Conservation (phyloP, 2,113 vertebrate species). For the Pterocles burchelli region DNA sequence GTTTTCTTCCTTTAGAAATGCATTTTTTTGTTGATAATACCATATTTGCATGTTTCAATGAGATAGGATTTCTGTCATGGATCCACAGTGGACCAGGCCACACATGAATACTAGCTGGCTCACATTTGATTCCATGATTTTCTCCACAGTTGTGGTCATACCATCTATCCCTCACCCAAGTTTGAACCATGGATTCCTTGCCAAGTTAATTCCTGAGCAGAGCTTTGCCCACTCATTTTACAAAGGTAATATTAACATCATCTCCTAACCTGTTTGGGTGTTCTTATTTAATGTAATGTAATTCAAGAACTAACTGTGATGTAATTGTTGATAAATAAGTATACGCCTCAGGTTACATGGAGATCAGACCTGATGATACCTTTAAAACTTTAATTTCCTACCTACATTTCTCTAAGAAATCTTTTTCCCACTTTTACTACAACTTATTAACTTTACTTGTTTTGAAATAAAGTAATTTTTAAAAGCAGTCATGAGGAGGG, state of each 20-base stretch:
- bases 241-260: constrained; percentile 80
- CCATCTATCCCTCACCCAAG: constrained; percentile 84
- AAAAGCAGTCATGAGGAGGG: neutral
- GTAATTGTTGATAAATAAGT: constrained; percentile 59
- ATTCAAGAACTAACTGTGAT: constrained; percentile 58
- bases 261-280: constrained; percentile 71
- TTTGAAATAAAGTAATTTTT: neutral
- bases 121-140: constrained; percentile 78
- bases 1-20: constrained; percentile 20
- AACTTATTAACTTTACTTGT: neutral
- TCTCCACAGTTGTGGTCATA: constrained; percentile 84
- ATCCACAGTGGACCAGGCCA: constrained; percentile 65
- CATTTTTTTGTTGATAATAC: constrained; percentile 11
- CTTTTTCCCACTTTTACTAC: constrained; percentile 4
- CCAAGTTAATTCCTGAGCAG: constrained; percentile 85
- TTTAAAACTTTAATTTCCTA: constrained; percentile 38
- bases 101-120: constrained; percentile 68
- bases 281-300: constrained; percentile 68
- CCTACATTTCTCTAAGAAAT: constrained; percentile 8
- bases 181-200: constrained; percentile 85
- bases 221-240: constrained; percentile 84
- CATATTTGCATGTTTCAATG: constrained; percentile 70
- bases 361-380: constrained; percentile 57
- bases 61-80: constrained; percentile 59
- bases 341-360: constrained; percentile 65